Base-by-base conservation (phyloP, 2,888 invertebrate genomes). In the Chrysotoxum bicinctum region DNA sequence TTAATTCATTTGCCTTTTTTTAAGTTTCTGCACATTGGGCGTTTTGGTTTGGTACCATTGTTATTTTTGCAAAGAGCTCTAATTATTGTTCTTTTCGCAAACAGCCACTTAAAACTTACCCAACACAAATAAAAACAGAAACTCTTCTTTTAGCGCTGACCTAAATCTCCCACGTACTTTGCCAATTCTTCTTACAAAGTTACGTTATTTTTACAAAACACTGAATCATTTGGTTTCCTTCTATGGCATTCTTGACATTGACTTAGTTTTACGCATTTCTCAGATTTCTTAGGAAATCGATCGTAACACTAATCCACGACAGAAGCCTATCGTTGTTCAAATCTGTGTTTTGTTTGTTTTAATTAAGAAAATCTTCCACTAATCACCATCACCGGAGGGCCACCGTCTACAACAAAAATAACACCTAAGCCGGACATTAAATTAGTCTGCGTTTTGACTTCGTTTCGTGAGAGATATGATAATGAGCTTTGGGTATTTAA, bases 391-490 rank as follows among this genome's bases (percentile, higher is more conserved):
- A 16, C 9, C 35, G 32, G 3, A 5, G 3, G 3, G 26, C 26
- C 26, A 26, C 68, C 69, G 26, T 54, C 52, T 40, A 16, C 54
- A 30, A 19, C 9, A 2, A 19, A 12, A 58, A 52, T 9, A 35
- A 23, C 58, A 50, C 58, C 58, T 43, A 32, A 52, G 48, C 35
- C 35, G 43, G 50, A 66, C 43, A 58, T 19, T 26, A 40, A 74
- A 60, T 50, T 12, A 21, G 40, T 58, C 64, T 52, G 43, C 43
- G 48, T 37, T 58, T 52, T 70, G 75, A 79, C 70, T 54, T 75
- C 21, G 32, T 72, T 84, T 19, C 72, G 2, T 54, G 74, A 56
- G 45, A 62, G 23, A 52, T 12, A 37, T n/a, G 40, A 43, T 69
- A 48, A 26, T 64, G 62, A 62, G 54, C 40, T 7, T 21, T 35